A percentile compares a stretch with the other conserved stretches of the same genome.
Conservation (phyloP, 2,113 vertebrate genomes). For the Leiothrix lutea region DNA sequence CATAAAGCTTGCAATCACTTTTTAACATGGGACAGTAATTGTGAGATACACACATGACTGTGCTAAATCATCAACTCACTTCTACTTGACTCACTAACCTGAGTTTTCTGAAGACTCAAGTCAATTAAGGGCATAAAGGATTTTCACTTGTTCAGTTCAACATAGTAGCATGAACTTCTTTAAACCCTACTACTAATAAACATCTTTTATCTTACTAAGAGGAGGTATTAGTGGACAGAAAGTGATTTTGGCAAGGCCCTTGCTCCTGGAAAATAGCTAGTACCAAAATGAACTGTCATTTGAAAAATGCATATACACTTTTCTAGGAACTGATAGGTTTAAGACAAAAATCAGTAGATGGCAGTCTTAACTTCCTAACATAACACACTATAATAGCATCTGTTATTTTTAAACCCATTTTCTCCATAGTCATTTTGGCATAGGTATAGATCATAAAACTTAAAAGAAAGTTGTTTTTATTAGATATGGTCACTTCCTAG, state of each 20-base stretch:
- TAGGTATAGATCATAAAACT: conserved; percentile 28
- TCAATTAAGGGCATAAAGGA: neutral
- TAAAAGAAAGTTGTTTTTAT: conserved; percentile 32
- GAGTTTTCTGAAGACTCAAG: conserved; percentile 27
- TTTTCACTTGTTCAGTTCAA: neutral
- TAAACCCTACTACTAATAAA: neutral
- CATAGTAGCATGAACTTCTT: conserved; percentile 17
- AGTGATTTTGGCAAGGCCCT: conserved; percentile 74
- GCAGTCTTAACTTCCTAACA: conserved; percentile 89
- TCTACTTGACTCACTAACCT: conserved; percentile 12
- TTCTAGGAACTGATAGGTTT: conserved; percentile 56
- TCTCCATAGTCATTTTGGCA: neutral
- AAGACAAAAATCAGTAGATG: conserved; percentile 87
- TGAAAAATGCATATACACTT: conserved; percentile 54
- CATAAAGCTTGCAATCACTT: neutral
- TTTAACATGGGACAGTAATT: neutral
- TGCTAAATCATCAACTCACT: conserved; percentile 24
- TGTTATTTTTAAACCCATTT: conserved; percentile 35
- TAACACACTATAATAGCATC: neutral
- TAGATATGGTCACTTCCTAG: conserved; percentile 39
- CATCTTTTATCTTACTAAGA: conserved; percentile 23
- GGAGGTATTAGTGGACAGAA: conserved; percentile 51
- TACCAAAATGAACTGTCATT: conserved; percentile 74
- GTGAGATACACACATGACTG: neutral
- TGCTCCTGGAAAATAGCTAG: conserved; percentile 39